Percentiles rank a stretch among this genome's conserved stretches.
Evolutionary conservation across 2,888 invertebrate species (phyloP).

Genomic region (Crossocerus cetratus): DNA sequence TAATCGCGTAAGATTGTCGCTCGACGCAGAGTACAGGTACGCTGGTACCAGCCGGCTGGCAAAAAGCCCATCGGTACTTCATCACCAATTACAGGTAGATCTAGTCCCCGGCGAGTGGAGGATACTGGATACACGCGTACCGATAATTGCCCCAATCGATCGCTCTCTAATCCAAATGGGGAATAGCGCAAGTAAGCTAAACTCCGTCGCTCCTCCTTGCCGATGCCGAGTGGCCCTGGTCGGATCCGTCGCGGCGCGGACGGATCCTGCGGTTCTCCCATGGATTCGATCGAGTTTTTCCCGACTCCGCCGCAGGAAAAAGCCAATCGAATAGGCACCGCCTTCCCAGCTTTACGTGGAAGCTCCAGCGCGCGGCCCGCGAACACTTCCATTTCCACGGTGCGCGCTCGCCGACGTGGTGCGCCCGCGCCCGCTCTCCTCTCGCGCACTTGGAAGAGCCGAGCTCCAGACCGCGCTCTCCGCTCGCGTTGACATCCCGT

Average conservation of each 20-base stretch:
- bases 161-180: slow-evolving; percentile 45
- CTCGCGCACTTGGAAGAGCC: background rate
- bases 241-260: slow-evolving; percentile 52
- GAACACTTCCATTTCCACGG: slow-evolving; percentile 57
- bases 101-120: background rate
- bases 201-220: background rate
- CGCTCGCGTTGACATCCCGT: slow-evolving; percentile 55
- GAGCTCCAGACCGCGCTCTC: slow-evolving; percentile 18
- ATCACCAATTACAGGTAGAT: slow-evolving; percentile 28
- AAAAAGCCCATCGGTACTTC: slow-evolving; percentile 13
- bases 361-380: slow-evolving; percentile 15
- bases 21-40: background rate
- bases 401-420: slow-evolving; percentile 43
- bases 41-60: background rate
- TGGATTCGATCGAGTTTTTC: slow-evolving; percentile 58
- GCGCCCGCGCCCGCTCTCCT: slow-evolving; percentile 33
- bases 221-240: too few species aligned
- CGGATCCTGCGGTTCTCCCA: slow-evolving; percentile 23
- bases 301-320: slow-evolving; percentile 37
- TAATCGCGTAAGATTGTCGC: background rate
- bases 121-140: slow-evolving; percentile 18
- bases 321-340: slow-evolving; percentile 33
- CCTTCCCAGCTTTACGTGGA: slow-evolving; percentile 40
- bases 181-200: slow-evolving; percentile 13
- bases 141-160: slow-evolving; percentile 51